Percentiles rank a stretch among this genome's conserved stretches.
Evolutionary conservation across 2,113 vertebrate genomes (phyloP).

Genomic region (Crotalus viridis): DNA sequence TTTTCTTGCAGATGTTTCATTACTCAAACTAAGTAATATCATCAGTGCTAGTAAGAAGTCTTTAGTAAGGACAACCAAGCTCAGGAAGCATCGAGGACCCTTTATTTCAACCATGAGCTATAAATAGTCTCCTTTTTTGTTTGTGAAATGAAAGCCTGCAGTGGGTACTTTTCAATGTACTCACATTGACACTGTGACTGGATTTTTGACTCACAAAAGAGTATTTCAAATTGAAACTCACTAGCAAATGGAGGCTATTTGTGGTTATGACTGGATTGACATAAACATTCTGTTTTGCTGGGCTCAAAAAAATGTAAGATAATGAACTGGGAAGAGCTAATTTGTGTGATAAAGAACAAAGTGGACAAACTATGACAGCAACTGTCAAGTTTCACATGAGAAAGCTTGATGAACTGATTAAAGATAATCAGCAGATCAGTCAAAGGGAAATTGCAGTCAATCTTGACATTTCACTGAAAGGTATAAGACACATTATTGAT

Average conservation of each 20-base stretch:
- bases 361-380: not conserved
- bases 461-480: not conserved
- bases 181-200: not conserved
- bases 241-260: not conserved
- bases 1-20: not conserved
- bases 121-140: not conserved
- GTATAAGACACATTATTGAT: not conserved
- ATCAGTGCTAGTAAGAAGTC: not conserved
- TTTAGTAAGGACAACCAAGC: not conserved
- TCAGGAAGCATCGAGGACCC: not conserved
- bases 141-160: not conserved
- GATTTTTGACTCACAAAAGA: not conserved
- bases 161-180: not conserved
- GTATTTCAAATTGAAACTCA: not conserved
- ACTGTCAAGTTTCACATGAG: not conserved
- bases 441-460: not conserved
- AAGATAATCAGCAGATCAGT: not conserved
- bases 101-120: not conserved
- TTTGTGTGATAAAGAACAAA: not conserved
- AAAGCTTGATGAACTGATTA: not conserved
- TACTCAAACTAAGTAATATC: not conserved
- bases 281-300: not conserved
- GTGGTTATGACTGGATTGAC: not conserved
- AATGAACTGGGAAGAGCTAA: not conserved
- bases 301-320: not conserved